Evolutionary conservation across 1,140 invertebrate genomes (phyloP).

Genomic region (Pemphigus obesinymphae): DNA sequence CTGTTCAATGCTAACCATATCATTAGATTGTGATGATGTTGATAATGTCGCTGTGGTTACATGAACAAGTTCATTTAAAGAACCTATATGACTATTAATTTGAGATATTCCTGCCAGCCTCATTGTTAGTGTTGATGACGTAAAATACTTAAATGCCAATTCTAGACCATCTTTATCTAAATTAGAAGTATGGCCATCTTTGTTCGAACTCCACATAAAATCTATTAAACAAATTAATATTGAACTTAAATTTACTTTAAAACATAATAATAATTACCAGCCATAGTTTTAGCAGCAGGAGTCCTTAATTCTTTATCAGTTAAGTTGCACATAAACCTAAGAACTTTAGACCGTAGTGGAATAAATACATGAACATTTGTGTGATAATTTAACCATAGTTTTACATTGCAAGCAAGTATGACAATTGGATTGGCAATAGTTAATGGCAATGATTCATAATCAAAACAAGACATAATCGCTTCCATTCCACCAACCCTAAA

Average conservation of each 20-base stretch:
- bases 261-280: constrained; percentile 55
- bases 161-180: constrained; percentile 83
- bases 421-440: constrained; percentile 86
- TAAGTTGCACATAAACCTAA: constrained; percentile 89
- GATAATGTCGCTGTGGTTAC: constrained; percentile 14
- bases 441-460: constrained; percentile 69
- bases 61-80: constrained; percentile 84
- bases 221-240: constrained; percentile 55
- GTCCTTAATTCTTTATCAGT: constrained; percentile 83
- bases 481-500: constrained; percentile 83
- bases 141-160: constrained; percentile 91
- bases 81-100: constrained; percentile 87
- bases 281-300: constrained; percentile 83
- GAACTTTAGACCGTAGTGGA: constrained; percentile 74
- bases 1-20: constrained; percentile 73
- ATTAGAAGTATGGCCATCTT: constrained; percentile 82
- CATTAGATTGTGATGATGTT: constrained; percentile 58
- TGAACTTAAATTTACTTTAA: not conserved
- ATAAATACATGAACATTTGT: constrained; percentile 82
- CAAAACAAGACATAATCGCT: constrained; percentile 79
- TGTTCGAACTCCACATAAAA: constrained; percentile 90
- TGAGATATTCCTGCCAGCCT: constrained; percentile 85
- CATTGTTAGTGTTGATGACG: constrained; percentile 87
- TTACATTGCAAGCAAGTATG: constrained; percentile 83
- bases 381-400: constrained; percentile 89